phyloP scores from a whole-genome alignment of 2,113 vertebrate species.

The Peucedramus taeniatus region DNA sequence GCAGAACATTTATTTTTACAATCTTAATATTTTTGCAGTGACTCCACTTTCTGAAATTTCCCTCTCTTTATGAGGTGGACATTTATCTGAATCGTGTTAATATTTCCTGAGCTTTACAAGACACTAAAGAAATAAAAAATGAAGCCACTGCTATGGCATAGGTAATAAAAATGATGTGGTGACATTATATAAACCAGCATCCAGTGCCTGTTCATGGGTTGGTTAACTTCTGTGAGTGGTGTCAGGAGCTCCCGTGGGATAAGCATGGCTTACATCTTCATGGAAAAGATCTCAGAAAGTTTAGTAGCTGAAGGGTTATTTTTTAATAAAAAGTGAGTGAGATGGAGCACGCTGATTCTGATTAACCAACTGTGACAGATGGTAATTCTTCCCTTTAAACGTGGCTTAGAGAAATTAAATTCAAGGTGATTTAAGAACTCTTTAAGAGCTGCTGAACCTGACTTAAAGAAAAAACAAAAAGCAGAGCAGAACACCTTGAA shows the following conservation, averaged over 20 bases:
- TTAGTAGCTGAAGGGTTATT: not conserved
- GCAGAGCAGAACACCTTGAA: not conserved
- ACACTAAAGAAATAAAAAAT: not conserved
- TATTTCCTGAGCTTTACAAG: not conserved
- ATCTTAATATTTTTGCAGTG: not conserved
- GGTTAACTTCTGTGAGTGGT: not conserved
- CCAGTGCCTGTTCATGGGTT: not conserved
- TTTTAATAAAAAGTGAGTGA: slow-evolving; percentile 12
- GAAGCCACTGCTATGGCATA: not conserved
- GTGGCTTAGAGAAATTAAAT: slow-evolving; percentile 21
- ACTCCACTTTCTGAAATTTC: not conserved
- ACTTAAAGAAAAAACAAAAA: not conserved
- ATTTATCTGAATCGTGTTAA: not conserved
- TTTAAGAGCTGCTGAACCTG: not conserved
- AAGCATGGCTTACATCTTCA: not conserved
- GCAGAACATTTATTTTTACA: not conserved
- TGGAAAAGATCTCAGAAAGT: not conserved
- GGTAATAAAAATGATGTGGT: not conserved
- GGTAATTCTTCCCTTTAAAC: slow-evolving; percentile 16
- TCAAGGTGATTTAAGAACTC: slow-evolving; percentile 38
- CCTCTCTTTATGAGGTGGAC: not conserved
- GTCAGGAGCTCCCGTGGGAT: not conserved
- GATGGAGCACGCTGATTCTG: not conserved
- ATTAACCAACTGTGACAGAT: slow-evolving; percentile 25
- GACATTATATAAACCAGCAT: not conserved